A percentile compares a stretch with the other conserved stretches of the same genome.
These are phyloP conservation scores for Hesperophylax magnus DNA, from an alignment of 1,140 invertebrate species.

Conservation along the genomic window DNA sequence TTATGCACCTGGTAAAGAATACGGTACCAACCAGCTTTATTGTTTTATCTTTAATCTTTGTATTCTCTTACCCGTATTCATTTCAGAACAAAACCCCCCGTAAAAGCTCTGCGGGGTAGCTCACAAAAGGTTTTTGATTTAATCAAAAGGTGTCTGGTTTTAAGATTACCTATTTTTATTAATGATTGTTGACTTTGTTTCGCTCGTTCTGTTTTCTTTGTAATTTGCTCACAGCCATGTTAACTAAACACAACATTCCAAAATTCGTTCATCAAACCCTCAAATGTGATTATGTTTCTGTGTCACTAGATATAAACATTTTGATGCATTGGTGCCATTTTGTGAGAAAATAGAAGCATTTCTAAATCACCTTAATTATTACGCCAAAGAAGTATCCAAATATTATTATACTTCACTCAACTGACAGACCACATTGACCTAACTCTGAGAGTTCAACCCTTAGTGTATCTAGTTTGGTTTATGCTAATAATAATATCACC, in stretches of 20 bases:
- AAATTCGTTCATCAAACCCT: slow-evolving; percentile 2
- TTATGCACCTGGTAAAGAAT: slow-evolving; percentile 20
- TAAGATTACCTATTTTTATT: slow-evolving; percentile 9
- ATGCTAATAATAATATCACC: too few relatives aligned
- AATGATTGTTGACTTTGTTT: slow-evolving; percentile 5
- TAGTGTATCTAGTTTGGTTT: too few relatives aligned
- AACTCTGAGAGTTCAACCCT: too few relatives aligned
- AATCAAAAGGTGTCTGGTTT: slow-evolving; percentile 4
- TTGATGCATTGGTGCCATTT: too few relatives aligned
- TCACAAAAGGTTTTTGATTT: background rate
- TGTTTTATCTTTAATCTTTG: slow-evolving; percentile 17
- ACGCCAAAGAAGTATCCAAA: too few relatives aligned
- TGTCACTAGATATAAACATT: too few relatives aligned
- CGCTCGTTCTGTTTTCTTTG: background rate
- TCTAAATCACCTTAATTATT: too few relatives aligned
- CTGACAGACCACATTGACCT: too few relatives aligned
- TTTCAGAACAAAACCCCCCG: slow-evolving; percentile 14
- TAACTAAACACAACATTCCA: background rate
- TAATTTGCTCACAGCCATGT: background rate
- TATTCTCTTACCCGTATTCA: slow-evolving; percentile 19
- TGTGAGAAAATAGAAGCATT: too few relatives aligned
- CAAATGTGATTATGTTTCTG: background rate
- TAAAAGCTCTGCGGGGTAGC: slow-evolving; percentile 17
- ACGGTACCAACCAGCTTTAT: slow-evolving; percentile 15
- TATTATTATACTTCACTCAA: too few relatives aligned